Evolutionary conservation across 2,797 vertebrate species (phyloP), one percentile per base, ranked within the genome.

Genomic region (Orientallactaga sibirica): DNA sequence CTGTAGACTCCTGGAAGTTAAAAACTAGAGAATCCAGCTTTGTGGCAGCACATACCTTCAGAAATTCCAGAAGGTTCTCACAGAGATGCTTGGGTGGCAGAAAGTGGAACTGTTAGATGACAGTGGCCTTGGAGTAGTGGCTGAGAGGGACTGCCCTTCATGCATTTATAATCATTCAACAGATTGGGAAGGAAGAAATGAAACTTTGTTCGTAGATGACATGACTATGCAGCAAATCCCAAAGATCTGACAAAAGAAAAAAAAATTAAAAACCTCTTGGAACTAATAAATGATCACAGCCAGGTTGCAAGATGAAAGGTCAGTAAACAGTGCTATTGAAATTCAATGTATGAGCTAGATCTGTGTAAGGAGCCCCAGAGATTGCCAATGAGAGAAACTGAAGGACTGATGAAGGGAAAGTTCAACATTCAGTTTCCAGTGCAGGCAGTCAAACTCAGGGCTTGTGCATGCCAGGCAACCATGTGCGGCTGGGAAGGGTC

Each of bases 91-190:
- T 55, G 24, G 8, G 20, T 18, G 14, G 43, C 5, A 24, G 64
- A 33, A 48, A 33, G 12, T 25, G 19, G 4, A 12, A 3, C 43
- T 81, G 37, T 33, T 55, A 55, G 15, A 64, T 55, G n/a, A 73
- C 76, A 76, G 48, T 11, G 62, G 4, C 41, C 7, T 78, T 68
- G 29, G 10, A 58, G n/a, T 84, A 29, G 48, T 64, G 62, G 62
- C 62, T 64, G 19, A 64, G 19, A 64, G 18, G 18, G 62, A 22
- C 19, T 20, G 62, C 20, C 22, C 62, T 48, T 48, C 48, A 43
- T 43, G 79, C 22, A 79, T 73, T 55, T 84, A 85, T 22, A 93
- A 73, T 3, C n/a, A 93, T 41, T 66, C 67, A 85, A 27, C 67
- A 73, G 66, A 73, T 16, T 73, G 33, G 29, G 27, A 85, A 58